Conservation (phyloP, 2,797 vertebrate genomes). For the Fistularia commersonii region DNA sequence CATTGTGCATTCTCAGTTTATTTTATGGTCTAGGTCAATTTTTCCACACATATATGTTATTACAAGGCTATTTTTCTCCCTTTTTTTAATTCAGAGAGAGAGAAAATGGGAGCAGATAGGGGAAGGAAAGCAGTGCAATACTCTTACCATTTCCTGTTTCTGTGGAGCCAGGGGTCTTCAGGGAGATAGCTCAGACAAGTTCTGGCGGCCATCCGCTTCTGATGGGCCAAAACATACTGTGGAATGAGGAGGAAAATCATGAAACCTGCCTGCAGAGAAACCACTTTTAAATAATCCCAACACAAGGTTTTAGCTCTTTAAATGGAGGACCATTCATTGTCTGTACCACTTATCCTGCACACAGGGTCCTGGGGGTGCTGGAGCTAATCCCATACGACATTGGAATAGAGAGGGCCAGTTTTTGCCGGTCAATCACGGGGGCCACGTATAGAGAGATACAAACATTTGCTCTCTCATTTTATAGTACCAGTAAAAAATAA, state of each 20-base stretch:
- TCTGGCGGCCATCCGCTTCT: slow-evolving; percentile 70
- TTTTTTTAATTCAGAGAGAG: slow-evolving; percentile 56
- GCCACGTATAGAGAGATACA: too few relatives aligned
- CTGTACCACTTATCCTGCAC: too few relatives aligned
- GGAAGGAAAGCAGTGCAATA: slow-evolving; percentile 77
- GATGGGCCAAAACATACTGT: slow-evolving; percentile 79
- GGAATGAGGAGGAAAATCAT: slow-evolving; percentile 71
- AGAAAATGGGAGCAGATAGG: slow-evolving; percentile 57
- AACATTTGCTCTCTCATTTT: too few relatives aligned
- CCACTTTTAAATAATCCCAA: slow-evolving; percentile 69
- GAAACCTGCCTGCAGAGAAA: slow-evolving; percentile 69
- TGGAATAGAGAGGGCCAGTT: too few relatives aligned
- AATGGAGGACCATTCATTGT: slow-evolving; percentile 19
- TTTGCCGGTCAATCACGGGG: too few relatives aligned
- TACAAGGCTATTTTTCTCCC: slow-evolving; percentile 51
- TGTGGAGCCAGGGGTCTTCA: slow-evolving; percentile 64
- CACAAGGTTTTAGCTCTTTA: slow-evolving; percentile 50
- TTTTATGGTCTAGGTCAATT: slow-evolving; percentile 41
- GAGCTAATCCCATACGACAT: too few relatives aligned
- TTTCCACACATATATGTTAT: slow-evolving; percentile 60
- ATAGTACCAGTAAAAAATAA: slow-evolving; percentile 32
- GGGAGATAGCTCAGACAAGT: slow-evolving; percentile 79
- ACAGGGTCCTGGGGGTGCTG: too few relatives aligned
- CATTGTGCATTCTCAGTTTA: slow-evolving; percentile 33
- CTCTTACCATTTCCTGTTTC: slow-evolving; percentile 88